Evolutionary conservation across 2,797 vertebrate genomes (phyloP), one percentile per base, ranked within the genome.

Genomic region (Salarias fasciatus): DNA sequence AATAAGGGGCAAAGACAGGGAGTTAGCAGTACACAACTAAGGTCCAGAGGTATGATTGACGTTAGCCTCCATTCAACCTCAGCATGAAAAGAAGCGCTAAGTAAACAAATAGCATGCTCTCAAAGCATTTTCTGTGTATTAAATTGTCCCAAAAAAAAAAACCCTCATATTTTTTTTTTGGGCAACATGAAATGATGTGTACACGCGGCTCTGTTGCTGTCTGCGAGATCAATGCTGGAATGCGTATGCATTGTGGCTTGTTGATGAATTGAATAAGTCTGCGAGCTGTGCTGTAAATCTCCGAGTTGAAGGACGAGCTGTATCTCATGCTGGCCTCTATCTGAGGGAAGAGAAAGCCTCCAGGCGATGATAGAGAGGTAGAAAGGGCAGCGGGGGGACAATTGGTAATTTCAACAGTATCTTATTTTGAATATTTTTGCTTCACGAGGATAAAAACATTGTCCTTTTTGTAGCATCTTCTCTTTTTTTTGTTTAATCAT

Each of bases 1-100:
- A 92, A 93, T 91, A 92, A 91, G 89, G 92, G 91, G 82, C 90
- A 89, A 78, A 78, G 79, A 86, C 83, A 69, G 74, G 80, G 86
- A 88, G 85, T 89, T 84, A 82, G 85, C 75, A 35, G 73, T 77
- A 84, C 87, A 88, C 83, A 82, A 77, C 86, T 76, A 65, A 88
- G 89, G 90, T 89, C 76, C 83, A 73, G 80, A 82, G 86, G 85
- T 81, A 84, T 81, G 86, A 87, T 90, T 85, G 84, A 88, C 85
- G 86, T 84, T 79, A 82, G 89, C 87, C 88, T 90, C 81, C 75
- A 89, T 91, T 89, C 84, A 88, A 83, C 88, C 89, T 78, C 79
- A 28, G 64, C 63, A 62, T 89, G 82, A 88, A 92, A 90, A 81
- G 84, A 84, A 89, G 82, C 74, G 57, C 76, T 68, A 78, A 79